Conservation (phyloP, 2,113 vertebrate species). For the Megaceryle torquata region DNA sequence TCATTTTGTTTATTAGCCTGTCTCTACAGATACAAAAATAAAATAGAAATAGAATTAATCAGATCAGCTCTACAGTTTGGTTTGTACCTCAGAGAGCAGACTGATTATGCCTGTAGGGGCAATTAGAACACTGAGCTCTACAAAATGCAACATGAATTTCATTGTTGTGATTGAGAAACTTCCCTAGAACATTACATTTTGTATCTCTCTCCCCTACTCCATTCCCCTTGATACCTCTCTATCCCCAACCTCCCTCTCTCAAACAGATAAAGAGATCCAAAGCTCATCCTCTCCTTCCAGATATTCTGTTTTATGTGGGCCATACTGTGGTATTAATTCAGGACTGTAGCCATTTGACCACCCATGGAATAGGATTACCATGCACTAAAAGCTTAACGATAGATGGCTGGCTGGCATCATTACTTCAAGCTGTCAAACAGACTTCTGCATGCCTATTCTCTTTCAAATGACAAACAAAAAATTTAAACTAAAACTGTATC, state of each 20-base stretch:
- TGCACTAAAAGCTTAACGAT: not conserved
- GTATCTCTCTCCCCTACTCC: not conserved
- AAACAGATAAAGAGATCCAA: not conserved
- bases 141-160: not conserved
- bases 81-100: not conserved
- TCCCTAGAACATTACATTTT: not conserved
- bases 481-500: not conserved
- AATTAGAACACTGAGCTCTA: not conserved
- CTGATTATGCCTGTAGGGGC: not conserved
- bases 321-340: accelerated
- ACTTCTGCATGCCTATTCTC: not conserved
- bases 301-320: not conserved
- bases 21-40: not conserved
- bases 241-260: not conserved
- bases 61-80: not conserved
- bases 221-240: not conserved
- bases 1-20: not conserved
- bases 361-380: not conserved
- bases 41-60: not conserved
- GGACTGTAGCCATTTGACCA: not conserved
- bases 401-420: not conserved
- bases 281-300: not conserved
- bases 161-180: not conserved
- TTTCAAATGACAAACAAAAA: not conserved
- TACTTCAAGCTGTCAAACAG: not conserved